Conservation (phyloP, 2,797 vertebrate genomes). For the Microhierax caerulescens region DNA sequence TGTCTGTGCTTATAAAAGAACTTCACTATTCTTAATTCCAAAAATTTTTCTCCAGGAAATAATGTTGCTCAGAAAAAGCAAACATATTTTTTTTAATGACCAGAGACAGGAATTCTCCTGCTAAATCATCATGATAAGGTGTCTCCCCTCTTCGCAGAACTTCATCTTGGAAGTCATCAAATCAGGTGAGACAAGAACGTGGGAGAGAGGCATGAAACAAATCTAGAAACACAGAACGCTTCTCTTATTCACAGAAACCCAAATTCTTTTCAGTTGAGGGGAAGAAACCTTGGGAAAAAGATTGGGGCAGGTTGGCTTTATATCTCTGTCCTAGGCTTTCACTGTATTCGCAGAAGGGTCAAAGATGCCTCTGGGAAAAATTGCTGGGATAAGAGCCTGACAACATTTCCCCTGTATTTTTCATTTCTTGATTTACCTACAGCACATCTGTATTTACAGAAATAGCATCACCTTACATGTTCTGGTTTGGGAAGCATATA, state of each 20-base stretch:
- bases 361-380: neutral
- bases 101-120: neutral
- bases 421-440: neutral
- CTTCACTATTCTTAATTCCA: neutral
- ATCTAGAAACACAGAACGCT: neutral
- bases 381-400: neutral
- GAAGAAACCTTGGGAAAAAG: neutral
- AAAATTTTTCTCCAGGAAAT: neutral
- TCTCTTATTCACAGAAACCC: neutral
- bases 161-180: neutral
- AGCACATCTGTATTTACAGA: neutral
- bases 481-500: neutral
- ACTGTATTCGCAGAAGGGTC: neutral
- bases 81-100: neutral
- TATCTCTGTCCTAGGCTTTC: neutral
- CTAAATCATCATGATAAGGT: neutral
- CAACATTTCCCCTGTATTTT: neutral
- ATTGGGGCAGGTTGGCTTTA: neutral
- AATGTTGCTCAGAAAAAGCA: neutral
- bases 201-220: neutral
- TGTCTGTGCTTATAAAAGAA: neutral
- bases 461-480: neutral
- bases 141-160: neutral
- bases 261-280: neutral
- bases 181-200: neutral